A percentile compares a stretch with the other conserved stretches of the same genome.
phyloP scores from a whole-genome alignment of 2,888 invertebrate genomes.

The Athetis lepigone region DNA sequence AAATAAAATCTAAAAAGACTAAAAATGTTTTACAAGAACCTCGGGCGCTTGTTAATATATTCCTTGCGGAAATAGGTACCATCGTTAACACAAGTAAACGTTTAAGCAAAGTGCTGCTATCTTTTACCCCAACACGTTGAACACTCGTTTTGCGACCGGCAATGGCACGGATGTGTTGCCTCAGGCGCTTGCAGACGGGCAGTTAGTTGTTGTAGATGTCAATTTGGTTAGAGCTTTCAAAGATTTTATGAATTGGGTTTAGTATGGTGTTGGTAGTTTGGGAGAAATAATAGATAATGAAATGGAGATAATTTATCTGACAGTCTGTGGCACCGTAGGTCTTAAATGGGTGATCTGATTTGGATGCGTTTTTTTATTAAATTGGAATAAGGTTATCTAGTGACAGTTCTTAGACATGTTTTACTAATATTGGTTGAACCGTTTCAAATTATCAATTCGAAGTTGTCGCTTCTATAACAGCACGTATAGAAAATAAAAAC shows the following conservation, averaged over 20 bases:
- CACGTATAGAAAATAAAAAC: constrained; percentile 28
- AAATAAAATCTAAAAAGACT: too few relatives aligned
- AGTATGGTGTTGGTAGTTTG: neutral
- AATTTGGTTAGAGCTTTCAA: too few relatives aligned
- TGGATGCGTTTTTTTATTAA: too few relatives aligned
- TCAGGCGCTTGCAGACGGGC: constrained; percentile 38
- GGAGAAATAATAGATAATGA: too few relatives aligned
- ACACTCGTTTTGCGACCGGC: constrained; percentile 36
- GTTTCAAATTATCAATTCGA: too few relatives aligned
- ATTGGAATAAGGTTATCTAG: too few relatives aligned
- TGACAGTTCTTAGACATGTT: too few relatives aligned
- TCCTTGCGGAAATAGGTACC: constrained; percentile 45
- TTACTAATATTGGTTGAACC: too few relatives aligned
- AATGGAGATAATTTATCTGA: too few relatives aligned
- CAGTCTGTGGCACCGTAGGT: too few relatives aligned
- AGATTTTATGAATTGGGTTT: constrained; percentile 51
- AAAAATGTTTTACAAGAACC: constrained; percentile 33
- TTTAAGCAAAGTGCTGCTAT: constrained; percentile 53
- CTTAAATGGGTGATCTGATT: too few relatives aligned
- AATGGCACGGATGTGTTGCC: constrained; percentile 35
- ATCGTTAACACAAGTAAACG: constrained; percentile 50
- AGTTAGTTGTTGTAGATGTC: constrained; percentile 27
- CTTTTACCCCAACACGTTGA: constrained; percentile 50
- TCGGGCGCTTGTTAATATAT: constrained; percentile 37
- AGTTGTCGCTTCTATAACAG: constrained; percentile 4